Evolutionary conservation across 2,888 invertebrate genomes (phyloP), one percentile per base, ranked within the genome.

Genomic region (Isotomurus palustris): DNA sequence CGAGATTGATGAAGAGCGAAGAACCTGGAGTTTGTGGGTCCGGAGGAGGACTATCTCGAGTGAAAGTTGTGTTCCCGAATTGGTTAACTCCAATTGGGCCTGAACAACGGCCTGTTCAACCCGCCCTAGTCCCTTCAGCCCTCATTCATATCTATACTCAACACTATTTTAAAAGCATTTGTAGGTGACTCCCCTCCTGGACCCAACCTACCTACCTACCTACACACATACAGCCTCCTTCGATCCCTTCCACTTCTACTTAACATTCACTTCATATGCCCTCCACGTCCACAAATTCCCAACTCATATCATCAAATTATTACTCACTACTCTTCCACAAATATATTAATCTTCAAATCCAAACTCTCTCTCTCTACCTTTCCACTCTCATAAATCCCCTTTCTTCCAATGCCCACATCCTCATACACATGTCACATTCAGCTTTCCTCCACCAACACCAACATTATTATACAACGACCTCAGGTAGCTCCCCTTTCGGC

Each of bases 81-180:
- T 49, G 49, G 49, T 49, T 49, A 49, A 49, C 49, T 49, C 35
- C 21, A 19, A 21, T 27, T 27, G 49, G 49, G 49, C 24, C 36
- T 35, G 49, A n/a, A 49, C 35, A 27, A 14, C 36, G 25, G 47
- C 49, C 49, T 49, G 49, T 49, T 49, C 49, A 49, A 35, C 49
- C 49, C 49, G 32, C 49, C 43, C 49, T 49, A 5, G 17, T 32
- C 17, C 21, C 49, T 17, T 29, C 49, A n/a, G 12, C 4, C 17
- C 22, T 49, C 21, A 35, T 21, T 35, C 35, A 21, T 19, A n/a
- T n/a, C 12, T 21, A 29, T 35, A 35, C 35, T 35, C 35, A 21
- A 28, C n/a, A n/a, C 12, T 21, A 29, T 49, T 49, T 35, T 27
- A 49, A 35, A n/a, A 8, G 8, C 32, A 32, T 14, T 43, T 22